phyloP scores from a whole-genome alignment of 2,113 vertebrate species.

The human region DNA sequence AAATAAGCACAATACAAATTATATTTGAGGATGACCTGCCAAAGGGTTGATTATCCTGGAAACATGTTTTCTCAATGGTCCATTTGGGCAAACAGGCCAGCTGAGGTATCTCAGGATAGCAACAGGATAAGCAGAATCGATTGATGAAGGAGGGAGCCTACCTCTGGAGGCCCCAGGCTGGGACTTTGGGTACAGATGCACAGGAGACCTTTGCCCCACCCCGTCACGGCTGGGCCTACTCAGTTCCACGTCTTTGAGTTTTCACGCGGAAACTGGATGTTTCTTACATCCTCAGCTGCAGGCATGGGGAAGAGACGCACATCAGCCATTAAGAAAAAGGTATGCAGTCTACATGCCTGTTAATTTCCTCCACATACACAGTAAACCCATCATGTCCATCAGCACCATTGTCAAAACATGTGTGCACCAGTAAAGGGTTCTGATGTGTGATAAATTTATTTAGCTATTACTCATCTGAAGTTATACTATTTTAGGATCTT shows the following conservation, averaged over 20 bases:
- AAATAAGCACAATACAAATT: not conserved
- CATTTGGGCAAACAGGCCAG: not conserved
- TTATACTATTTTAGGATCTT: not conserved
- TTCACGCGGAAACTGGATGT: conserved; percentile 7
- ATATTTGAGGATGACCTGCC: not conserved
- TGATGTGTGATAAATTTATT: conserved; percentile 23
- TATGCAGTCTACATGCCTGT: not conserved
- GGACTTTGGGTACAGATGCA: not conserved
- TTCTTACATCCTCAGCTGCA: conserved; percentile 54
- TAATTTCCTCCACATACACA: not conserved
- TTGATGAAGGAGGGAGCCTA: not conserved
- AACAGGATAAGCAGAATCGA: not conserved
- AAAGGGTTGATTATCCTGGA: not conserved
- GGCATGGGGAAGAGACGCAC: conserved; percentile 19
- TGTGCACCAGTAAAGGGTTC: not conserved
- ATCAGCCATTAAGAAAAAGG: not conserved
- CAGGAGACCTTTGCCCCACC: not conserved
- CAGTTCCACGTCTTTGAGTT: not conserved
- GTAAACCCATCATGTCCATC: not conserved
- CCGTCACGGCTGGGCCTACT: conserved; percentile 58
- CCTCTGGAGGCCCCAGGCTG: not conserved
- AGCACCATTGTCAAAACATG: not conserved
- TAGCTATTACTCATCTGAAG: not conserved
- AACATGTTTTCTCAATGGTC: not conserved
- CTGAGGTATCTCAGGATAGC: not conserved